Base-by-base conservation (phyloP, 1,140 invertebrate genomes). In the Batillaria attramentaria region DNA sequence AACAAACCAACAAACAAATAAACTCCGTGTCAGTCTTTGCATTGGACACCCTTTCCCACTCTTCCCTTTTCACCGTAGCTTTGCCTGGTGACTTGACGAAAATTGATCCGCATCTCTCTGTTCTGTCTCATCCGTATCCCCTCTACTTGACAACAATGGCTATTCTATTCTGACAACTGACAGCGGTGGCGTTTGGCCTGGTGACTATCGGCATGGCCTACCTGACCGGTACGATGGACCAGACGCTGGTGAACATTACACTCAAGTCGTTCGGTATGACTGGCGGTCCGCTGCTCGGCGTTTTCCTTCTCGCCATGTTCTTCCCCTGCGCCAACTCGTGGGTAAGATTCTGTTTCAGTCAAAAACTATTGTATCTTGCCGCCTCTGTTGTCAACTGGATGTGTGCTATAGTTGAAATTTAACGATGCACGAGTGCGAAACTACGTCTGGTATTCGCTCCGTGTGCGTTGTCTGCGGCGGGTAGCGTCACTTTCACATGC, bases 221-320 rank as follows among this genome's bases (percentile, higher is more conserved):
- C 79, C 42, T 88, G 31, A 79, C 84, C 6, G 69, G 84, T 33
- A 82, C 79, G 66, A 78, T 88, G 65, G 84, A 84, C 39, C 81
- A 82, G 37, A 84, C 86, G 10, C 84, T 89, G 31, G 77, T 90
- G 1, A 84, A 87, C 60, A 85, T 89, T 31, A 81, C 87, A 5
- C 72, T 90, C 13, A 88, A 84, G 50, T 84, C 89, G 50, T 88
- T 89, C 79, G 88, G 88, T 16, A 83, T 89, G 74, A 84, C 87
- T n/a, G 86, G 86, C 4, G 88, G 88, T 16, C 89, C 89, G 4
- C 72, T 90, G 16, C 65, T 86, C 0, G 83, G 82, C 3, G 57
- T 89, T 20, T 84, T 88, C 70, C 46, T 86, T 4, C 77, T 88
- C 39, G 89, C 85, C 3, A 79, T 89, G 43, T 87, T 88, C 69